Evolutionary conservation across 2,113 vertebrate species (phyloP).

Genomic region (Cololabis saira): DNA sequence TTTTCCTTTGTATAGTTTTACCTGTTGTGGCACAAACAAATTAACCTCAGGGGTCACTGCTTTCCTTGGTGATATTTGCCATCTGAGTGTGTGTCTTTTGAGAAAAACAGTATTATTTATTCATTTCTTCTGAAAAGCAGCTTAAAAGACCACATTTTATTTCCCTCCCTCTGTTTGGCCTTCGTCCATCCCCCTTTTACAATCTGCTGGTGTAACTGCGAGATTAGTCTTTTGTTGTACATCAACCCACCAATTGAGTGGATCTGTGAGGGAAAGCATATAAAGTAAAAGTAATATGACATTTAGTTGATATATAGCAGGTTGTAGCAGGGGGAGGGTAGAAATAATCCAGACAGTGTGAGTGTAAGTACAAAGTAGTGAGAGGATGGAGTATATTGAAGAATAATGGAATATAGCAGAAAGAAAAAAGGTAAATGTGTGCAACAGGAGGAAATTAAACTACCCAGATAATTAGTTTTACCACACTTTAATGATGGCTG

Average conservation of each 20-base stretch:
- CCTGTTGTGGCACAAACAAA: no score
- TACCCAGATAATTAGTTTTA: not conserved
- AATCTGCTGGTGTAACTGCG: constrained; percentile 41
- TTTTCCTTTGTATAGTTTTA: no score
- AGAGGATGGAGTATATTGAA: constrained; percentile 7
- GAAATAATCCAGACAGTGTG: constrained; percentile 15
- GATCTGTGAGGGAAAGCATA: constrained; percentile 41
- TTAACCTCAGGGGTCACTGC: no score
- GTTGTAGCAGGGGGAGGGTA: constrained; percentile 29
- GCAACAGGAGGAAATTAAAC: constrained; percentile 11
- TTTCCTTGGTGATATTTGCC: no score
- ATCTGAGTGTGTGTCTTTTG: no score
- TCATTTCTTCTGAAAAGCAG: not conserved
- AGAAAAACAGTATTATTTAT: not conserved
- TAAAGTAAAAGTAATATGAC: constrained; percentile 49
- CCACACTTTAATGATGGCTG: not conserved
- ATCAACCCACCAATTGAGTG: constrained; percentile 45
- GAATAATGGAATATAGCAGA: constrained; percentile 4
- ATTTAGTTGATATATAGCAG: constrained; percentile 45
- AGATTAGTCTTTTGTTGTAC: constrained; percentile 37
- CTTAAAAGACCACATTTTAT: not conserved
- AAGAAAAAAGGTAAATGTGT: constrained; percentile 12
- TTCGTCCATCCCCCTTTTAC: constrained; percentile 3
- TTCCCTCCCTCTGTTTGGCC: not conserved
- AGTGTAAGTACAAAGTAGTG: constrained; percentile 15